Base-by-base conservation (phyloP, 2,797 vertebrate genomes). In the Botia almorhae region DNA sequence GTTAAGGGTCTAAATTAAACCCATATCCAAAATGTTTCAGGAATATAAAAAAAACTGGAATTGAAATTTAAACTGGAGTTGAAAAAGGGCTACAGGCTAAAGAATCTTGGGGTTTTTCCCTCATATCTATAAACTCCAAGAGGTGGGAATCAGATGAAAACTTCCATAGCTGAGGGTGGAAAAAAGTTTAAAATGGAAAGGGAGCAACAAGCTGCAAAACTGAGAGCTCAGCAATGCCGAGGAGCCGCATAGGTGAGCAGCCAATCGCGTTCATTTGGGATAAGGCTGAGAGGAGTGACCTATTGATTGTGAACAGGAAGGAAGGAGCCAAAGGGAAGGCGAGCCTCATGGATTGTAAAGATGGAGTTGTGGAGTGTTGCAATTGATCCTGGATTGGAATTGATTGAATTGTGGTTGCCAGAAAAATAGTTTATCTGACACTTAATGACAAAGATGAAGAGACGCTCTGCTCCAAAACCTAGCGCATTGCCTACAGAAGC, bases 351-450 rank as follows among this genome's bases (percentile, higher is more conserved):
- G 76, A 81, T 81, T 78, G 65, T 33, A 7, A 63, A 51, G 65
- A 75, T 61, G 10, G 61, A 82, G 63, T 43, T 48, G 56, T 48
- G 21, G 10, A 61, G 65, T 50, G 69, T 69, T 26, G 56, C 76
- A 80, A 81, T 78, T 73, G 81, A 78, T 77, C 77, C 10, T 36
- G 67, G 69, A 79, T 76, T 70, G 77, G 23, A 65, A 84, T 61
- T 80, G 82, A 86, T 78, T 76, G n/a, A 76, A 83, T 83, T 78
- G 82, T 81, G 74, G 74, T 68, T 68, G 78, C 65, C 50, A 53
- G 79, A 82, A 84, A 72, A 69, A 76, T 72, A 69, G 72, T 79
- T 72, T 76, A 81, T 76, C 51, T 51, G 65, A 67, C 64, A 79
- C 74, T 65, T 61, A 74, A 55, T 68, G 74, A 68, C 46, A 69